Base-by-base conservation (phyloP, 1,140 invertebrate genomes). In the Hermatobates lingyangjiaoensis region DNA sequence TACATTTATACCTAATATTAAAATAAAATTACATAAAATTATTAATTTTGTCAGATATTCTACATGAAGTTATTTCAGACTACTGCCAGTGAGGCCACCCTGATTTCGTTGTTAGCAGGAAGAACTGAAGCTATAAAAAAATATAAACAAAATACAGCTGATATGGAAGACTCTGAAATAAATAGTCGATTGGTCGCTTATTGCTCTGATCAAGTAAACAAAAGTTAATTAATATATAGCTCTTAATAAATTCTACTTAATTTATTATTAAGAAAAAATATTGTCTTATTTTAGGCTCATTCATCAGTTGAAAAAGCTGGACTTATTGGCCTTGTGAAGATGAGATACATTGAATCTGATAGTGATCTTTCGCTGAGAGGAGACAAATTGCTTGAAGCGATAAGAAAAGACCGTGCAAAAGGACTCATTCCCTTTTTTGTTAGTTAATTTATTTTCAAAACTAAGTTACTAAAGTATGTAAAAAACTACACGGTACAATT, bases 261-360 rank as follows among this genome's bases (percentile, higher is more conserved):
- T 44, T 44, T 14, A 10, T 5, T 7, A n/a, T 30, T 45, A 38
- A 39, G 2, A 30, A 18, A 51, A 26, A 34, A 20, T 42, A 12
- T 18, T 55, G 30, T 46, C 44, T 34, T 26, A 44, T 56, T 58
- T 23, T 53, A 84, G 79, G 88, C 91, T 1, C 91, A 97, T 67
- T 95, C 90, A 0, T 94, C 90, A 21, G 90, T 97, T 2, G 92
- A 96, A 68, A 97, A 97, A 68, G 89, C 91, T 40, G 88, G 87
- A 18, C 66, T 92, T 1, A 87, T 87, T 50, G 89, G 89, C 50
- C 66, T 96, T 50, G 90, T 96, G 1, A 80, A 86, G 57, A 85
- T 96, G 81, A 74, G 87, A 27, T 93, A 91, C 63, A 79, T 97
- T 53, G 88, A 93, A 64, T 80, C 82, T 14, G 82, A 89, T 62